phyloP scores from a whole-genome alignment of 1,140 invertebrate species.

The Antheraea pernyi region DNA sequence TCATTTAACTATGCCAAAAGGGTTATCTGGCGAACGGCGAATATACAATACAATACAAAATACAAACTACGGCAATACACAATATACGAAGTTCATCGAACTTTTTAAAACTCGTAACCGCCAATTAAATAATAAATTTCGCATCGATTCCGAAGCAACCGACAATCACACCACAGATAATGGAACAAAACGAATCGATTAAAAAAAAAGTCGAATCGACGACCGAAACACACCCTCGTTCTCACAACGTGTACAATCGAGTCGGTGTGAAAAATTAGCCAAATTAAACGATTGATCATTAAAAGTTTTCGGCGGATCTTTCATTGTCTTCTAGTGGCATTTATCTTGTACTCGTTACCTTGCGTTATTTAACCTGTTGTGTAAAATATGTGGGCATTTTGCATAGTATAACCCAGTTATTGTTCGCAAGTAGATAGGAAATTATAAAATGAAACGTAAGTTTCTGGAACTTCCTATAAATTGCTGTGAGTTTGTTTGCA shows the following conservation, averaged over 20 bases:
- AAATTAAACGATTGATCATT: background rate
- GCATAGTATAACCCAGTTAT: too few relatives aligned
- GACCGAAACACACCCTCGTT: background rate
- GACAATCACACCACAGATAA: slow-evolving; percentile 73
- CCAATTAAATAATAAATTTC: slow-evolving; percentile 76
- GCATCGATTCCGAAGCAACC: slow-evolving; percentile 60
- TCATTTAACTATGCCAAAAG: background rate
- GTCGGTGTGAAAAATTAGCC: slow-evolving; percentile 49
- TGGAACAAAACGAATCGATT: slow-evolving; percentile 63
- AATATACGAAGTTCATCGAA: slow-evolving; percentile 39
- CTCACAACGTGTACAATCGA: background rate
- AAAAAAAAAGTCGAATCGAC: slow-evolving; percentile 38
- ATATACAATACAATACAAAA: background rate
- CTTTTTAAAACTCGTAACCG: slow-evolving; percentile 49
- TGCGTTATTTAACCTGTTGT: too few relatives aligned
- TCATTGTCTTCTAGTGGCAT: background rate
- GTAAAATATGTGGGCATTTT: too few relatives aligned
- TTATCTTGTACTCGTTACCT: background rate
- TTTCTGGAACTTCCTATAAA: too few relatives aligned
- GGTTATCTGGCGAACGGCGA: background rate
- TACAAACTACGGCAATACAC: slow-evolving; percentile 1
- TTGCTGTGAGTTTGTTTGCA: too few relatives aligned
- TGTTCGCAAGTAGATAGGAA: too few relatives aligned
- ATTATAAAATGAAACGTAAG: too few relatives aligned
- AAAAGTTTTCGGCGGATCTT: too few relatives aligned